Evolutionary conservation across 1,140 invertebrate species (phyloP).

Genomic region (Palaemon carinicauda): DNA sequence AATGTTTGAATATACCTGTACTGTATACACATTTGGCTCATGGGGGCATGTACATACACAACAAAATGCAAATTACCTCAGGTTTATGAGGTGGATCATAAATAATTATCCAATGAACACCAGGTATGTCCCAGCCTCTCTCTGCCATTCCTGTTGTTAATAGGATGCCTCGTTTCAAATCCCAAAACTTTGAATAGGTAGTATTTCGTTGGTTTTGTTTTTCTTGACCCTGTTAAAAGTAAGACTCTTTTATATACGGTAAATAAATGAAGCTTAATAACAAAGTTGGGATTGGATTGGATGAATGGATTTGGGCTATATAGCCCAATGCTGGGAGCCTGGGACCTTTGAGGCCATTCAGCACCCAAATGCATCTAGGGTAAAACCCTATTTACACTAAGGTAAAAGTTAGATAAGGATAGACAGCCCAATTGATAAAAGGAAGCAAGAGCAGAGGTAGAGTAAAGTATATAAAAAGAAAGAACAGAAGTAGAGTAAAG

Average conservation of each 20-base stretch:
- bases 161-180: constrained; percentile 48
- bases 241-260: neutral
- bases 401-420: no score
- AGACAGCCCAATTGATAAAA: no score
- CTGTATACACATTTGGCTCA: constrained; percentile 76
- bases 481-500: no score
- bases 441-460: no score
- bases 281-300: no score
- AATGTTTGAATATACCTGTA: neutral
- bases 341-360: no score
- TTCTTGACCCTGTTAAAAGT: constrained; percentile 41
- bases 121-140: constrained; percentile 31
- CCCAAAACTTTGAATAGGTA: constrained; percentile 32
- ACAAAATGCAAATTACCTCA: constrained; percentile 21
- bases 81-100: constrained; percentile 55
- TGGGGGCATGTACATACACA: constrained; percentile 65
- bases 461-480: no score
- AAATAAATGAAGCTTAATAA: no score
- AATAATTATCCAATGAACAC: constrained; percentile 44
- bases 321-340: no score
- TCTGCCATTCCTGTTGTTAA: constrained; percentile 33
- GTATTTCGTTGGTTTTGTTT: constrained; percentile 13
- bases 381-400: no score
- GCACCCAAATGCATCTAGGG: no score
- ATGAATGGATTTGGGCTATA: no score